These are phyloP conservation scores for Tichodroma muraria DNA, from an alignment of 2,113 vertebrate species.

Conservation along the genomic window DNA sequence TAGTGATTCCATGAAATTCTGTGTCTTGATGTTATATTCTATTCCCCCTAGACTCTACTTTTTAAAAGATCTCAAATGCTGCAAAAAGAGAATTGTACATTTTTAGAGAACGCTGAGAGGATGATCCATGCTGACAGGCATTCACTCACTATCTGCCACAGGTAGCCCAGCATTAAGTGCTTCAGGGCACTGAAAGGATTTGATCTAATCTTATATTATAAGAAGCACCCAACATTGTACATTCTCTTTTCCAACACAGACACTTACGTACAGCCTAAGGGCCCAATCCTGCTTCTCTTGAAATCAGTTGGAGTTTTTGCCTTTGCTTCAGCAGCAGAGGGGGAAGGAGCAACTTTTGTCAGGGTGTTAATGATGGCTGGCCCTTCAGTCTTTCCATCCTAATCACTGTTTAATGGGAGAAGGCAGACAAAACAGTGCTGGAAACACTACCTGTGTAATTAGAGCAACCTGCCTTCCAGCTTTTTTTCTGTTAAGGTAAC, in stretches of 20 bases:
- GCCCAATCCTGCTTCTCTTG: conserved; percentile 37
- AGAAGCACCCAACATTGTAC: conserved; percentile 25
- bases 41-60: neutral
- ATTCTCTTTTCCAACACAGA: conserved; percentile 23
- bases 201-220: conserved; percentile 51
- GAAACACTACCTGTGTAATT: neutral
- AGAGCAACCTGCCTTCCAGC: neutral
- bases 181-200: conserved; percentile 53
- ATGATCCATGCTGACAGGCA: conserved; percentile 46
- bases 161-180: conserved; percentile 45
- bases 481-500: neutral
- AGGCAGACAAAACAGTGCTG: neutral
- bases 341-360: neutral
- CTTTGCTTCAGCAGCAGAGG: neutral
- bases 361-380: neutral
- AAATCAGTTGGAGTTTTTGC: conserved; percentile 10
- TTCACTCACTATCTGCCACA: conserved; percentile 39
- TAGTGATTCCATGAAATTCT: neutral
- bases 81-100: neutral
- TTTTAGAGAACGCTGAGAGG: neutral
- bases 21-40: neutral
- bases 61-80: neutral
- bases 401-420: neutral
- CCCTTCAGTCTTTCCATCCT: neutral
- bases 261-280: conserved; percentile 52